Evolutionary conservation across 2,113 vertebrate genomes (phyloP), one percentile per base, ranked within the genome.

Genomic region (Ginglymostoma cirratum): DNA sequence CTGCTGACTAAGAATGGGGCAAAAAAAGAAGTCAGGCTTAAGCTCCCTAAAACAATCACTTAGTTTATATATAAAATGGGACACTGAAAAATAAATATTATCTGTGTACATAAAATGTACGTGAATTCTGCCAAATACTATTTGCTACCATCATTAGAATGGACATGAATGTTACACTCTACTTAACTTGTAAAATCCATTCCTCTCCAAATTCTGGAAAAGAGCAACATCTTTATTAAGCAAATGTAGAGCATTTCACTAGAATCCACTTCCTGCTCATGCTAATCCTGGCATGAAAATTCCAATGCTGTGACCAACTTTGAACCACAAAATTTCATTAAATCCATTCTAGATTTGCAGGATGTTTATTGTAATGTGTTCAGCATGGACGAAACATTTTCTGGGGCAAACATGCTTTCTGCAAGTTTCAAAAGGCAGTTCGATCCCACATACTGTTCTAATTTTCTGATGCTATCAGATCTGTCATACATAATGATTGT

Each of bases 271-370:
- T 95, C 93, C 93, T 95, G 93, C 93, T 95, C 93, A 95, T 95
- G 67, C 66, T 70, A 95, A 95, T 95, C 93, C 93, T 95, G 93
- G 93, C 93, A 95, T 72, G 45, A 95, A 72, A 95, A 95, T 95
- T 95, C 93, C 93, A 95, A 48, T 72, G 67, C 93, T 72, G 67
- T 95, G 93, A 95, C 93, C 67, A 95, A 95, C 67, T 45, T 27
- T 95, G 93, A 95, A 95, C 93, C 93, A 95, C 67, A 95, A 55
- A 72, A 95, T 95, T 95, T 95, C 93, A 95, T 95, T 95, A 95
- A 95, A 95, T 95, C 67, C 67, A 72, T 95, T 95, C 93, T 72
- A 30, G 67, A 38, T 72, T 95, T 70, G 66, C 67, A 72, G 93
- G 93, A 95, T 95, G 93, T 52, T 95, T 72, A 95, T 42, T 95